phyloP scores from a whole-genome alignment of 2,888 invertebrate genomes.

The Phyto melanocephala region DNA sequence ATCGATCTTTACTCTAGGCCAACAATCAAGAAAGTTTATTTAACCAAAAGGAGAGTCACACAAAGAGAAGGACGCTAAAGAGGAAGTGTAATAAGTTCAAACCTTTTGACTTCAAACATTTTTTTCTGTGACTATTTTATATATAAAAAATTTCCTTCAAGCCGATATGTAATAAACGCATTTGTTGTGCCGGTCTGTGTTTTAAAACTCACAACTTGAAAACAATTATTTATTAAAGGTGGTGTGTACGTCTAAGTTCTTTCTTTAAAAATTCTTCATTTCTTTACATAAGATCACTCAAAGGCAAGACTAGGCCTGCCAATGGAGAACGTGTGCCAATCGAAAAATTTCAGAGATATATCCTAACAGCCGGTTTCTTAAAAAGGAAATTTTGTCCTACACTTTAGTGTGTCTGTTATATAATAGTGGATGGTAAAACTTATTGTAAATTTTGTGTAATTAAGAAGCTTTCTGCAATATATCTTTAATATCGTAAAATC shows the following conservation, averaged over 20 bases:
- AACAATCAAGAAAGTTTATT: conserved; percentile 38
- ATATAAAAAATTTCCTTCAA: not conserved
- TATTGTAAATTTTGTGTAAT: no score
- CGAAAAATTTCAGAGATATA: no score
- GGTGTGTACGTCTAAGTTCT: not conserved
- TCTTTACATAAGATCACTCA: not conserved
- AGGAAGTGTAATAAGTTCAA: conserved; percentile 43
- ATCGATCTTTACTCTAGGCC: conserved; percentile 55
- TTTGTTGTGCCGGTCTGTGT: not conserved
- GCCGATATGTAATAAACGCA: conserved; percentile 7
- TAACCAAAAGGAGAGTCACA: not conserved
- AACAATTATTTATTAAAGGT: conserved; percentile 34
- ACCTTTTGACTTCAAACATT: conserved; percentile 39
- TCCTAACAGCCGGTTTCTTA: no score
- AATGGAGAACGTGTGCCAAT: not conserved
- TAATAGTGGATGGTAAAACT: no score
- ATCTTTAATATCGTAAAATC: no score
- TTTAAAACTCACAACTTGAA: not conserved
- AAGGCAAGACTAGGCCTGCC: not conserved
- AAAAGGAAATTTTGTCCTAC: no score
- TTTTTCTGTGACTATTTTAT: conserved; percentile 1
- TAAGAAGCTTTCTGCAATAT: no score
- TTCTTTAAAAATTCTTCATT: not conserved
- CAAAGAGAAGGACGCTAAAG: not conserved
- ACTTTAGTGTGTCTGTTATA: no score